A percentile compares a stretch with the other conserved stretches of the same genome.
phyloP scores from a whole-genome alignment of 1,140 invertebrate genomes.

The Uloborus diversus region DNA sequence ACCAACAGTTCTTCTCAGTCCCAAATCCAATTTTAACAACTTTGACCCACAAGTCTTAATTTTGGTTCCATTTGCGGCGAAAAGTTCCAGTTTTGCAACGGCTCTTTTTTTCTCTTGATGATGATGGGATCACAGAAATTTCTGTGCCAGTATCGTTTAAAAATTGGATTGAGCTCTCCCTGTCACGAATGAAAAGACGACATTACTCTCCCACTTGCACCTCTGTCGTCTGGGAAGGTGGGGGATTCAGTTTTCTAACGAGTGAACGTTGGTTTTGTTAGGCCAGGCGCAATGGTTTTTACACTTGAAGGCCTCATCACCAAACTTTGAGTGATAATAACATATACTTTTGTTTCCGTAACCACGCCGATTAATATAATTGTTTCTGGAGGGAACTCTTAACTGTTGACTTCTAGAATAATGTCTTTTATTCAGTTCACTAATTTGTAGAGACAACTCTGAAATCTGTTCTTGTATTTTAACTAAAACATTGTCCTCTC shows the following conservation, averaged over 20 bases:
- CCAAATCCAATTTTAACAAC: slow-evolving; percentile 36
- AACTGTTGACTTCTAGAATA: neutral
- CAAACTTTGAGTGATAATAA: slow-evolving; percentile 54
- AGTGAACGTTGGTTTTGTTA: slow-evolving; percentile 1
- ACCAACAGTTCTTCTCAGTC: slow-evolving; percentile 23
- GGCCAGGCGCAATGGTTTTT: slow-evolving; percentile 4
- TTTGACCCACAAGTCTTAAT: slow-evolving; percentile 44
- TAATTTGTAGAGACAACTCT: slow-evolving; percentile 13
- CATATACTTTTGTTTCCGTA: slow-evolving; percentile 7
- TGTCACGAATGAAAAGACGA: slow-evolving; percentile 44
- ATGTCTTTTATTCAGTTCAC: neutral
- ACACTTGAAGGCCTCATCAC: slow-evolving; percentile 50
- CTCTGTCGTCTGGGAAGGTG: slow-evolving; percentile 9
- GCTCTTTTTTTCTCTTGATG: neutral
- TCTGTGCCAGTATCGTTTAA: slow-evolving; percentile 37
- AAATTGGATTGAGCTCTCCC: slow-evolving; percentile 1
- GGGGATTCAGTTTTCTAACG: slow-evolving; percentile 26
- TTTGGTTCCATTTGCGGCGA: slow-evolving; percentile 47
- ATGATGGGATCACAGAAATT: slow-evolving; percentile 22
- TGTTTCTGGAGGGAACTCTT: neutral
- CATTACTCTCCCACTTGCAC: neutral
- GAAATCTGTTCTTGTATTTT: slow-evolving; percentile 16
- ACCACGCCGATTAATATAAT: neutral
- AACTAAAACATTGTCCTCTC: slow-evolving; percentile 8
- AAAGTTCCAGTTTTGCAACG: slow-evolving; percentile 18